These are phyloP conservation scores for Brachionus manjavacas DNA, from an alignment of 1,140 invertebrate species.

Conservation along the genomic window DNA sequence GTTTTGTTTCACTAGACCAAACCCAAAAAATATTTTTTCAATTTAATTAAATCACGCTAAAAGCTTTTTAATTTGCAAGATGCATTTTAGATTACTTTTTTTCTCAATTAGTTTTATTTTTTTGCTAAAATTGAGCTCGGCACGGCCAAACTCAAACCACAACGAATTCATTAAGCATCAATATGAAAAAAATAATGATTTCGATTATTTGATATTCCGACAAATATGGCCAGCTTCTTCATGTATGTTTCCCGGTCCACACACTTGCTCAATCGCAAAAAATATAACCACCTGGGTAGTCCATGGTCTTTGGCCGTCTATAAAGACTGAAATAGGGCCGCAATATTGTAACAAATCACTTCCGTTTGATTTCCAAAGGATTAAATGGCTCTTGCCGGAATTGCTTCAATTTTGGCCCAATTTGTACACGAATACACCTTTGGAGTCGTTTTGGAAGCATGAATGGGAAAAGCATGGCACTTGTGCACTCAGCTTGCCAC, in stretches of 20 bases:
- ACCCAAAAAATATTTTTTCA: background rate
- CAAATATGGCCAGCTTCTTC: slow-evolving; percentile 41
- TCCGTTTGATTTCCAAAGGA: background rate
- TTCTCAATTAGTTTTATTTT: background rate
- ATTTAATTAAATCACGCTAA: background rate
- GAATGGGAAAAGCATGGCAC: slow-evolving; percentile 42
- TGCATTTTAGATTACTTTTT: background rate
- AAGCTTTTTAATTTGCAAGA: background rate
- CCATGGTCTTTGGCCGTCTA: slow-evolving; percentile 37
- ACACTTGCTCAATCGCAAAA: slow-evolving; percentile 3
- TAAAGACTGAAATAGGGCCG: slow-evolving; percentile 32
- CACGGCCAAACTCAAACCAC: background rate
- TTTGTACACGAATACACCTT: slow-evolving; percentile 26
- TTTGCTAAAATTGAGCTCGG: background rate
- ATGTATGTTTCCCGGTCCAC: slow-evolving; percentile 30
- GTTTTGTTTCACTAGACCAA: no score
- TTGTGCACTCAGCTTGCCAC: slow-evolving; percentile 17
- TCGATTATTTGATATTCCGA: slow-evolving; percentile 37
- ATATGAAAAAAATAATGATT: background rate
- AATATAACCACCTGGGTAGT: slow-evolving; percentile 34
- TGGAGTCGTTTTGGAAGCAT: slow-evolving; percentile 41
- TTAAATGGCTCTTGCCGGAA: slow-evolving; percentile 2
- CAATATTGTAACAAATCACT: slow-evolving; percentile 32
- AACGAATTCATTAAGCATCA: background rate
- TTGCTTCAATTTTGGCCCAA: slow-evolving; percentile 39